Base-by-base conservation (phyloP, 2,888 invertebrate species). In the Globia sparganii region DNA sequence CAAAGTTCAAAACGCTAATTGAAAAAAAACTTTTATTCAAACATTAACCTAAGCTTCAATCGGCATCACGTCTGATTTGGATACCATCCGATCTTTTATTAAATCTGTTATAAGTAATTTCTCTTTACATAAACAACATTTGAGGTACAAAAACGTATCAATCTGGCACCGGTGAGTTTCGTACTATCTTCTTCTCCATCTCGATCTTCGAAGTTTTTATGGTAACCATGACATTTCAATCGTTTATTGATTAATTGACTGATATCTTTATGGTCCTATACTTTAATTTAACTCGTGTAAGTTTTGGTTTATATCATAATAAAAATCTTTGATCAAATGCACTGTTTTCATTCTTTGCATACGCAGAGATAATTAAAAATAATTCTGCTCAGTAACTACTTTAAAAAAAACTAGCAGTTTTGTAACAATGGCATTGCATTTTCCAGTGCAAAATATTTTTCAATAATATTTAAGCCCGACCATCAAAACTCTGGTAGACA, bases 161-260 rank as follows among this genome's bases (percentile, higher is more conserved):
- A 61, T 61, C 68, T 69, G 34, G n/a, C n/a, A 46, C 46, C 46
- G 56, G 34, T 34, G 6, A 40, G n/a, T 59, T 21, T 43, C 28
- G 25, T 72, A n/a, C n/a, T n/a, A 79, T 70, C 80, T 80, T 34
- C n/a, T 49, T 34, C 3, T 28, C 18, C 49, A 78, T 59, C 53
- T 49, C 5, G 28, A 67, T 68, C 56, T 46, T 70, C 43, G 40
- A 77, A 77, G 70, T 70, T 76, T 87, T 87, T 64, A 85, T 78
- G 72, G 85, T 80, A 77, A 78, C 78, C 84, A 85, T 86, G 85
- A 89, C 86, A 87, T 89, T 88, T 89, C 87, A 88, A 88, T 88
- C 77, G 75, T 53, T 80, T 87, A 85, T 88, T 67, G 61, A 80
- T 67, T 81, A 67, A 75, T 71, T 75, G 28, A 67, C 61, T 70